Evolutionary conservation across 2,113 vertebrate genomes (phyloP).

Genomic region (Proteles cristata): DNA sequence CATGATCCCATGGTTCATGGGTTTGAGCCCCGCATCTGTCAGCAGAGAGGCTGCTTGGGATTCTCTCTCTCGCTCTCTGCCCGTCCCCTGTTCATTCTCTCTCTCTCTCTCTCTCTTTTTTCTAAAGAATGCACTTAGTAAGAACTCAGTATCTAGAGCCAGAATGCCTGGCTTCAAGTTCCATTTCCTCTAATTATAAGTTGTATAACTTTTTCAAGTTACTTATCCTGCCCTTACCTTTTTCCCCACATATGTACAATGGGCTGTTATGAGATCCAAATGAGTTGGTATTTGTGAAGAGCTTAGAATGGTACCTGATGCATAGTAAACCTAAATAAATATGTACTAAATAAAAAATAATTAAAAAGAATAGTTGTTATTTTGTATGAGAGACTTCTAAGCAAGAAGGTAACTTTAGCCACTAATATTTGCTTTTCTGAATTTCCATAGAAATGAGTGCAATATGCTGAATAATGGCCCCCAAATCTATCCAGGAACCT

Average conservation of each 20-base stretch:
- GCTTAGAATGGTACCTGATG: background rate
- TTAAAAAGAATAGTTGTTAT: background rate
- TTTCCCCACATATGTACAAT: background rate
- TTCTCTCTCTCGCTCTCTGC: no score
- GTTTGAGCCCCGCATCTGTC: no score
- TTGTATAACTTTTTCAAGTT: background rate
- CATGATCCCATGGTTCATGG: no score
- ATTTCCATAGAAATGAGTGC: background rate
- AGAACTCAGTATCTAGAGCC: background rate
- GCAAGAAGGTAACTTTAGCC: background rate
- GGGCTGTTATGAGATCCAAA: background rate
- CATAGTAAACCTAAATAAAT: background rate
- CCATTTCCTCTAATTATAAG: background rate
- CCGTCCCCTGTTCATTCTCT: no score
- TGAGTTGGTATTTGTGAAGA: background rate
- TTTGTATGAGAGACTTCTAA: background rate
- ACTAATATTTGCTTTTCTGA: background rate
- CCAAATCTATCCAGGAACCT: background rate
- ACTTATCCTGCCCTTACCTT: background rate
- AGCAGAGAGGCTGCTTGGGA: no score
- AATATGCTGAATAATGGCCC: background rate
- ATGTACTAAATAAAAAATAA: background rate
- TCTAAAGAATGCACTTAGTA: background rate
- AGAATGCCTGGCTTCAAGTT: background rate
- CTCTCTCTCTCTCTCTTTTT: no score